A percentile compares a stretch with the other conserved stretches of the same genome.
phyloP scores from a whole-genome alignment of 2,113 vertebrate species.

The Pseudorhombus dupliciocellatus region DNA sequence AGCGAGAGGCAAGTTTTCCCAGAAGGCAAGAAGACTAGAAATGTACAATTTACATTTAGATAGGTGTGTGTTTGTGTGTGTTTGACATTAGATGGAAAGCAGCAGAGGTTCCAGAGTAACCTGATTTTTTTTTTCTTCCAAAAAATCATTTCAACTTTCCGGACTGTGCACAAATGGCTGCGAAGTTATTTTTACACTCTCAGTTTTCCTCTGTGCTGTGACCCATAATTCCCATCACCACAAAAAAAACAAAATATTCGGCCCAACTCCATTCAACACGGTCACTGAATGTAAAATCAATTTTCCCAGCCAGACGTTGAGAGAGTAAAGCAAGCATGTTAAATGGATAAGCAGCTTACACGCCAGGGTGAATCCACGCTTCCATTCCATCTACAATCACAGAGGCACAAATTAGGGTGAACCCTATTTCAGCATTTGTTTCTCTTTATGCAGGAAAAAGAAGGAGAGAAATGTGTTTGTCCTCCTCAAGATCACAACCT shows the following conservation, averaged over 20 bases:
- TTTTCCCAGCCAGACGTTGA: conserved; percentile 47
- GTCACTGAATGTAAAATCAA: conserved; percentile 61
- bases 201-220: background rate
- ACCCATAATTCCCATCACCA: conserved; percentile 7
- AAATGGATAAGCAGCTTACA: conserved; percentile 76
- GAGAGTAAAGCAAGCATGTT: conserved; percentile 58
- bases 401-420: conserved; percentile 52
- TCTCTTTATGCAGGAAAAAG: conserved; percentile 17
- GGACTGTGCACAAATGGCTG: conserved; percentile 13
- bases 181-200: conserved; percentile 13
- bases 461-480: conserved; percentile 38
- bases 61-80: conserved; percentile 48
- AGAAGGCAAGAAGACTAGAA: conserved; percentile 12
- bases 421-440: conserved; percentile 34
- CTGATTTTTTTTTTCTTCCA: background rate
- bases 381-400: conserved; percentile 34
- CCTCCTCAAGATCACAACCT: conserved; percentile 22
- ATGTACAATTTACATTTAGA: conserved; percentile 78
- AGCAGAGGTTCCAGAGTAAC: conserved; percentile 10
- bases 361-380: conserved; percentile 50
- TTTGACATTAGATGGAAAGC: conserved; percentile 24
- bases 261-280: conserved; percentile 47
- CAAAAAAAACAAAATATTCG: conserved; percentile 31
- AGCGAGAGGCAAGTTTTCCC: conserved; percentile 49
- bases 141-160: conserved; percentile 32